phyloP scores from a whole-genome alignment of 2,113 vertebrate genomes.

The Ahaetulla prasina region DNA sequence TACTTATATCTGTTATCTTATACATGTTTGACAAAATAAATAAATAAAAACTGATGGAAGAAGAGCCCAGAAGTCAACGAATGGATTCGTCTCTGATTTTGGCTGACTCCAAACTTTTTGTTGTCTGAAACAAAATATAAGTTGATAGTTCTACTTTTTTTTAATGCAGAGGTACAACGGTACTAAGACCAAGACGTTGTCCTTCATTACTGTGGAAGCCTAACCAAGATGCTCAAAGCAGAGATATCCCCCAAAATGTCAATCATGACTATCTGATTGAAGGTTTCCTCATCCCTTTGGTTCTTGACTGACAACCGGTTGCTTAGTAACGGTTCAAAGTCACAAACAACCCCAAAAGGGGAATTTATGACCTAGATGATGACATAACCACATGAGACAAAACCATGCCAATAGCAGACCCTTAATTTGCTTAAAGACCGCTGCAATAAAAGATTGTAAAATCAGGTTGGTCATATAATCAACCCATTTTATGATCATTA shows the following conservation, averaged over 20 bases:
- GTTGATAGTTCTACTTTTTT: neutral
- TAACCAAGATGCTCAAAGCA: neutral
- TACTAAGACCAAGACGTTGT: neutral
- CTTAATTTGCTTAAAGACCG: no score
- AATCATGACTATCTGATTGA: neutral
- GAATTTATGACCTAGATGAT: neutral
- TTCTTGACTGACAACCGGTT: neutral
- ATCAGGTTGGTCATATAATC: neutral
- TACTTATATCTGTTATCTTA: no score
- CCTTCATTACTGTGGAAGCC: neutral
- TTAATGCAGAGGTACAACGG: neutral
- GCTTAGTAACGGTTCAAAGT: neutral
- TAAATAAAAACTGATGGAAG: neutral
- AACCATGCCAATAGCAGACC: neutral
- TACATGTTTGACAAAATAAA: no score
- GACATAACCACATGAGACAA: neutral
- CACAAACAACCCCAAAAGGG: neutral
- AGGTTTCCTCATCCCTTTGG: neutral
- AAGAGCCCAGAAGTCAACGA: no score
- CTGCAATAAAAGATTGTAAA: neutral
- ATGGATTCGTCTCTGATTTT: neutral
- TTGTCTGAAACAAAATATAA: neutral
- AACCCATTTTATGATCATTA: neutral
- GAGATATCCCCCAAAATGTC: neutral
- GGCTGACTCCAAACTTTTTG: neutral